phyloP scores from a whole-genome alignment of 2,113 vertebrate genomes.

The Parus major region DNA sequence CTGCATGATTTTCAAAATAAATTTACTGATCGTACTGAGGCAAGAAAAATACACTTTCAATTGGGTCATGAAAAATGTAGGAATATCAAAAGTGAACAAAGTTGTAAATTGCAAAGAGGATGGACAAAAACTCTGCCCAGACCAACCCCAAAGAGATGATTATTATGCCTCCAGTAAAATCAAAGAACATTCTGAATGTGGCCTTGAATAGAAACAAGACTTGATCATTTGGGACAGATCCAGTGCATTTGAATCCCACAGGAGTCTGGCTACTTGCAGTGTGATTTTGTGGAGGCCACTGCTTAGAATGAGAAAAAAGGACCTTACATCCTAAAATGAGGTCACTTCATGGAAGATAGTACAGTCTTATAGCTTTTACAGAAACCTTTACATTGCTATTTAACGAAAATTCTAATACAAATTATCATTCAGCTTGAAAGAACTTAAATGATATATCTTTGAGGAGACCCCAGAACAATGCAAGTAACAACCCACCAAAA shows the following conservation, averaged over 20 bases:
- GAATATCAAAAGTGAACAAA: neutral
- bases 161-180: neutral
- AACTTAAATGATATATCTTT: neutral
- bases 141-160: neutral
- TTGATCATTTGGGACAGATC: neutral
- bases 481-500: neutral
- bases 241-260: neutral
- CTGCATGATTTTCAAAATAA: neutral
- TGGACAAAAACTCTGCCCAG: neutral
- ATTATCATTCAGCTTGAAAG: neutral
- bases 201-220: neutral
- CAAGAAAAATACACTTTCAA: neutral
- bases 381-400: neutral
- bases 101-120: neutral
- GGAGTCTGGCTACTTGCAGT: neutral
- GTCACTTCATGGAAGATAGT: neutral
- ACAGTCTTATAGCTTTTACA: neutral
- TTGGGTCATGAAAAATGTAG: neutral
- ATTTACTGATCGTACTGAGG: neutral
- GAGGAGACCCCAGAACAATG: neutral
- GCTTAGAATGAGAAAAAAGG: neutral
- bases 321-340: neutral
- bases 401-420: neutral
- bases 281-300: neutral
- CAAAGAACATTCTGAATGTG: neutral